phyloP scores from a whole-genome alignment of 1,140 invertebrate species.

The Drosophila neocordata region DNA sequence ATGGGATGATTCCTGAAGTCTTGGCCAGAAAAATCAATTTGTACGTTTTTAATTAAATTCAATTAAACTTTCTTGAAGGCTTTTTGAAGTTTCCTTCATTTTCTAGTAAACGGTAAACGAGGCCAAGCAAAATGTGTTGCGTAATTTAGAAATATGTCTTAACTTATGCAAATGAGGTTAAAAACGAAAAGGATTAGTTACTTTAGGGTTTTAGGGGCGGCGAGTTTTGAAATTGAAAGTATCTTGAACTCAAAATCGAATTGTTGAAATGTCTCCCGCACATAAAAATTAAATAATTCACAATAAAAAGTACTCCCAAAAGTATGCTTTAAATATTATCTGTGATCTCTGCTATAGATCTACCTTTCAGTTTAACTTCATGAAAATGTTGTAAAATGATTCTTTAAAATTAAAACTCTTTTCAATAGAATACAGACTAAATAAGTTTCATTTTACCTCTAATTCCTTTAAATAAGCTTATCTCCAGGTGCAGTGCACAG shows the following conservation, averaged over 20 bases:
- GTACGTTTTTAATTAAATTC: slow-evolving; percentile 79
- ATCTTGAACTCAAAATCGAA: background rate
- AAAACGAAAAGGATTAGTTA: background rate
- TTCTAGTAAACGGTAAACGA: slow-evolving; percentile 10
- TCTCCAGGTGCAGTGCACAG: too few relatives aligned
- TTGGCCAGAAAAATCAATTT: slow-evolving; percentile 68
- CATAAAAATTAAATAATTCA: background rate
- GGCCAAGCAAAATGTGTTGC: slow-evolving; percentile 17
- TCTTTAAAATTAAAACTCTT: too few relatives aligned
- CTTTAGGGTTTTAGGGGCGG: background rate
- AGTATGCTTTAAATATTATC: background rate
- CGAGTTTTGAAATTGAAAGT: too few relatives aligned
- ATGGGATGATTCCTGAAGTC: slow-evolving; percentile 35
- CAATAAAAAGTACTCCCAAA: background rate
- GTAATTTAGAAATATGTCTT: slow-evolving; percentile 22
- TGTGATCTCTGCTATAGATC: background rate
- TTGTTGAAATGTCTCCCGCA: background rate
- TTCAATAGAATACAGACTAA: too few relatives aligned
- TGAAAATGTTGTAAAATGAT: too few relatives aligned
- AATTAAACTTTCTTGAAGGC: slow-evolving; percentile 58
- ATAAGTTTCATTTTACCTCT: too few relatives aligned
- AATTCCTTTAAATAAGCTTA: too few relatives aligned
- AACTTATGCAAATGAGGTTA: slow-evolving; percentile 4
- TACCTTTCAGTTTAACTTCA: too few relatives aligned
- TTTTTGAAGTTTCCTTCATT: slow-evolving; percentile 6